These are phyloP conservation scores for Heterodera carotae DNA, from an alignment of 1,140 invertebrate species.

Conservation along the genomic window DNA sequence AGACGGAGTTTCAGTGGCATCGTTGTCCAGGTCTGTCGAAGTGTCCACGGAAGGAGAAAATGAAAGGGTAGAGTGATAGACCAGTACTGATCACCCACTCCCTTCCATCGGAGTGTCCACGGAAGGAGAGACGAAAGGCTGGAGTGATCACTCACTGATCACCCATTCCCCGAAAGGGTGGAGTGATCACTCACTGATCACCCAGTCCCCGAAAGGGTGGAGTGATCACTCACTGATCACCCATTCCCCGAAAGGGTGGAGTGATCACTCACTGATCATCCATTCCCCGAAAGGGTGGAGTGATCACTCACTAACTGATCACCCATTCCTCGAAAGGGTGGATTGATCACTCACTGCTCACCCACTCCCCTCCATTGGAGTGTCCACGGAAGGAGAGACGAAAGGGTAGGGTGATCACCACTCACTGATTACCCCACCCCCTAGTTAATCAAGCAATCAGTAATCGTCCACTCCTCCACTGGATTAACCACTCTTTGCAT, in stretches of 20 bases:
- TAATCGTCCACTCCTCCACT: neutral
- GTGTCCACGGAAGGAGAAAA: neutral
- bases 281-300: neutral
- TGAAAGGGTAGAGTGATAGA: neutral
- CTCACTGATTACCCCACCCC: neutral
- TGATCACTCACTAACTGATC: neutral
- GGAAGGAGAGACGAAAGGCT: neutral
- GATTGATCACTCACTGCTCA: neutral
- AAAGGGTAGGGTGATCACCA: neutral
- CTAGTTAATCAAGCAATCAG: no score
- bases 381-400: neutral
- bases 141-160: no score
- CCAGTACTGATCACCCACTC: neutral
- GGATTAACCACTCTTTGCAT: no score
- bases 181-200: no score
- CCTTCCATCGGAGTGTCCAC: neutral
- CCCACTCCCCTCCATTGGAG: neutral
- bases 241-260: neutral
- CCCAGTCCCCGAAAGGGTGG: no score
- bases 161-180: no score
- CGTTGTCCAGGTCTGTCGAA: slow-evolving; percentile 36
- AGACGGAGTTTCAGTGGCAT: slow-evolving; percentile 68
- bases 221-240: no score
- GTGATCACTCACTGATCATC: neutral
- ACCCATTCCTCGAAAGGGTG: neutral